Evolutionary conservation across 1,140 invertebrate genomes (phyloP).

Genomic region (Drosophila bocqueti): DNA sequence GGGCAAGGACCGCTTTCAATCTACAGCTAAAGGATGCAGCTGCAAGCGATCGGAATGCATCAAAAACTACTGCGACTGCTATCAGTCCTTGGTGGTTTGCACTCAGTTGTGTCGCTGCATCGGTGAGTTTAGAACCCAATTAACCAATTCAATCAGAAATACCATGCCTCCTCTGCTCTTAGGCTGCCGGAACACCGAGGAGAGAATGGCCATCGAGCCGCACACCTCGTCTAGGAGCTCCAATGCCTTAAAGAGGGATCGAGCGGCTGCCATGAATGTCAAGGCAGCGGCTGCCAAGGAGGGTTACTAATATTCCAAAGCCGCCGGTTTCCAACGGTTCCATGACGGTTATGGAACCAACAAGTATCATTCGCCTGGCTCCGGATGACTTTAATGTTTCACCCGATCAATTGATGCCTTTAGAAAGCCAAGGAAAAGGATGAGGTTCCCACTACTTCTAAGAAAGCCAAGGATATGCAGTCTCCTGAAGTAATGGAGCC

Average conservation of each 20-base stretch:
- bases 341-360: no score
- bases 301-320: conserved; percentile 28
- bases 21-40: conserved; percentile 54
- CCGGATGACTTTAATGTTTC: background rate
- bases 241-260: conserved; percentile 31
- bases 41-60: conserved; percentile 74
- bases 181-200: conserved; percentile 69
- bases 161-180: no score
- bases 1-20: conserved; percentile 14
- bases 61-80: conserved; percentile 76
- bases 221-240: conserved; percentile 33
- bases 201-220: conserved; percentile 22
- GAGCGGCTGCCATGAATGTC: conserved; percentile 53
- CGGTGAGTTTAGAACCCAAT: conserved; percentile 34
- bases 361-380: background rate
- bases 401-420: background rate
- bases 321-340: background rate
- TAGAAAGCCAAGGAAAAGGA: no score
- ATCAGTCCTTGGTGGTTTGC: conserved; percentile 69
- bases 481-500: background rate
- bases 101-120: conserved; percentile 58
- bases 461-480: background rate
- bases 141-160: no score
- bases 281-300: conserved; percentile 62
- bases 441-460: background rate